Base-by-base conservation (phyloP, 2,797 vertebrate species). In the Ptychadena robeensis region DNA sequence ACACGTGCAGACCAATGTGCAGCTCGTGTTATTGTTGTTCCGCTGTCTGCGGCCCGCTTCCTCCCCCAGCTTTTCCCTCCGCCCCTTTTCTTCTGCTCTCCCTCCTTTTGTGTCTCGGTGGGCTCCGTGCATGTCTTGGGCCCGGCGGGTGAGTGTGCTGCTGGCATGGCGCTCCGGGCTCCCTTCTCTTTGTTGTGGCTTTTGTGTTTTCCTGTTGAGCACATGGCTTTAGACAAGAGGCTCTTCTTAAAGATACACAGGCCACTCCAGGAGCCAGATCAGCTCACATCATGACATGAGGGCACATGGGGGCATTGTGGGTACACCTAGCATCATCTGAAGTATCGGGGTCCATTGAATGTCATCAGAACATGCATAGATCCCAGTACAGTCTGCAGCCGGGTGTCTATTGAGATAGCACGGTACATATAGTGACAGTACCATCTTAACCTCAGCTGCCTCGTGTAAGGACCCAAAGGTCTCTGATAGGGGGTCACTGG, bases 131-230 rank as follows among this genome's bases (percentile, higher is more conserved):
- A 35, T 61, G n/a, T 53, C 18, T 18, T 53, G 32, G 34, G 34
- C 22, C n/a, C 66, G 37, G 32, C 27, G 0, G 82, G 69, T 78
- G 82, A 83, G n/a, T 82, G 61, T 9, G 31, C 4, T 37, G 27
- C 18, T 3, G 78, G 18, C n/a, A 37, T 11, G 4, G 37, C 84
- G 80, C 75, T 11, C 74, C 10, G 83, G 88, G 81, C 86, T 88
- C 82, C 61, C 65, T 70, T 73, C 93, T 61, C 95, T 96, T 97
- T 98, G 97, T 98, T 82, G 67, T 97, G 93, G 96, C 96, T 96
- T 98, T 78, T 97, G 92, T 98, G 97, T 98, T 53, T 95, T 97
- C 89, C 88, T 90, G 88, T 88, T 87, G 96, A 97, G 96, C 97
- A 98, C 97, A 96, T 98, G 97, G 97, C 95, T 90, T 87, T 83